Evolutionary conservation across 2,113 vertebrate genomes (phyloP), one percentile per base, ranked within the genome.

Genomic region (Gymnobelideus leadbeateri): DNA sequence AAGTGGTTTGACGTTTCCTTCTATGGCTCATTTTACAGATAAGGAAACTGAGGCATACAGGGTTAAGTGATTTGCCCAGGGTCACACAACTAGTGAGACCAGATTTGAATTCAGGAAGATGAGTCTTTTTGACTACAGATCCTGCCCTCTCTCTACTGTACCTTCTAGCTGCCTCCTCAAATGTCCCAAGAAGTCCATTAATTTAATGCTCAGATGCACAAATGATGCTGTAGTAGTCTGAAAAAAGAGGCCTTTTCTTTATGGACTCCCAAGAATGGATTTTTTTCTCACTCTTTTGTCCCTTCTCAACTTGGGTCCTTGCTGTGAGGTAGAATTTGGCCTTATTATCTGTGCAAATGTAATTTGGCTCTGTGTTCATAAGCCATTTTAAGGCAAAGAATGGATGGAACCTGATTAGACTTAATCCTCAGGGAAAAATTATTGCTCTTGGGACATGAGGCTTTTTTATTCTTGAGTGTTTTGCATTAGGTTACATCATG

Each of bases 361-460:
- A 96, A 95, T 97, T 96, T 94, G 97, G 93, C 84, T 54, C 91
- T 54, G 92, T 89, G 94, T 53, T 77, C 95, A n/a, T 94, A 25
- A 89, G n/a, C 90, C 96, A 31, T 97, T 97, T 96, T 89, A 89
- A 92, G 61, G 84, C 49, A 92, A 84, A 37, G 51, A 26, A 94
- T 46, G 93, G 94, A 96, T 16, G 92, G 95, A 96, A 24, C 49
- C 93, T 96, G 92, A 91, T 97, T 94, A 95, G 49, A 43, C 68
- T 96, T 8, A 14, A 26, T 95, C 84, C n/a, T 54, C 23, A 52
- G 51, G 89, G 51, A n/a, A 4, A 51, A 89, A 51, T 61, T 91
- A 31, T 93, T 95, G 31, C 26, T 91, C n/a, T 95, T 84, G 54
- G 93, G 51, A 96, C 46, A 92, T 0, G 50, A 14, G 25, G 23